Conservation (phyloP, 2,797 vertebrate genomes). For the Cyclopterus lumpus region DNA sequence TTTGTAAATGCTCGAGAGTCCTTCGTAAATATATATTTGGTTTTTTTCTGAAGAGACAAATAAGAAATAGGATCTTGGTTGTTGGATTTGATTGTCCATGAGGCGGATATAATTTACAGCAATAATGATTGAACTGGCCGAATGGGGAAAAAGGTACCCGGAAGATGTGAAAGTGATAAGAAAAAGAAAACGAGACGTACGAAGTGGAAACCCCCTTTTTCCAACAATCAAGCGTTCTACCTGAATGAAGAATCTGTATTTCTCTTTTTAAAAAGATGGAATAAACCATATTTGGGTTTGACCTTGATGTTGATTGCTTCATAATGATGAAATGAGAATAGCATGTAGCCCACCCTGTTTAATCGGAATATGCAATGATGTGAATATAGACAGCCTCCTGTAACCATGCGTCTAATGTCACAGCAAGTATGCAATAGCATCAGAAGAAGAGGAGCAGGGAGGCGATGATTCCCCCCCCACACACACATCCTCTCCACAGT, state of each 20-base stretch:
- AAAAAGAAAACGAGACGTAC: conserved; percentile 18
- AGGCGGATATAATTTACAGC: conserved; percentile 8
- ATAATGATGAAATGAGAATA: conserved; percentile 24
- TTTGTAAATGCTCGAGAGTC: conserved; percentile 15
- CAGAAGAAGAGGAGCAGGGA: no score
- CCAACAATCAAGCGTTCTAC: conserved; percentile 7
- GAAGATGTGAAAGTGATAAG: conserved; percentile 18
- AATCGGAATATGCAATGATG: conserved; percentile 21
- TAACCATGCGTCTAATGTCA: neutral
- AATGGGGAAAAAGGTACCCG: neutral
- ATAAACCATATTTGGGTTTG: conserved; percentile 2
- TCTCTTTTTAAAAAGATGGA: conserved; percentile 16
- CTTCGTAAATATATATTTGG: neutral
- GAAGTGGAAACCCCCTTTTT: conserved; percentile 1
- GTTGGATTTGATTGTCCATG: conserved; percentile 16
- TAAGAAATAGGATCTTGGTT: conserved; percentile 12
- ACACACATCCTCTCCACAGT: no score
- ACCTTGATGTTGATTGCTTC: conserved; percentile 33
- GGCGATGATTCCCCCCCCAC: no score
- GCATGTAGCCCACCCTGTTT: neutral
- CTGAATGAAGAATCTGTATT: neutral
- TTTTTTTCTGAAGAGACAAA: conserved; percentile 10
- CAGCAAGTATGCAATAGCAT: no score
- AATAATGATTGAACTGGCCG: conserved; percentile 14
- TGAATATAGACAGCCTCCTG: neutral